Evolutionary conservation across 2,113 vertebrate species (phyloP), one percentile per base, ranked within the genome.

Genomic region (Porphyrio hochstetteri): DNA sequence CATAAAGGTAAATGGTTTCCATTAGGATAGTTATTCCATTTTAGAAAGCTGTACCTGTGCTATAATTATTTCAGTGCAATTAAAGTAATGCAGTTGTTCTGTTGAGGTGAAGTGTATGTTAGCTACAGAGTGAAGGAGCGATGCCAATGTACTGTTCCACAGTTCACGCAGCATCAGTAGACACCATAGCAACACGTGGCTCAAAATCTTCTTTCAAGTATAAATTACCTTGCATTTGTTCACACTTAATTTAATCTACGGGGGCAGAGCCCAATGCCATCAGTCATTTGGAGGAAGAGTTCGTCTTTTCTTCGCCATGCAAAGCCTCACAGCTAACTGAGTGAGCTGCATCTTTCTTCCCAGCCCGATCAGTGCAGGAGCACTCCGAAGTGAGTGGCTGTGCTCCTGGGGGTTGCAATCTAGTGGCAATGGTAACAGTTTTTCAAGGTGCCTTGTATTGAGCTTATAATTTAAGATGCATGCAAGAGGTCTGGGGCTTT

Each of bases 381-480:
- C 75, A 48, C 11, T 12, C 40, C 25, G 13, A 36, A 67, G 25
- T 6, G 25, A 59, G 42, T 1, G 6, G 2, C 33, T 27, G 23
- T 13, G 16, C 20, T 64, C 11, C 27, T 78, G 61, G 40, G 53
- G 38, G 11, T 24, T 29, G 36, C 40, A 33, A 0, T 57, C 14
- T 5, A 17, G 44, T 24, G 36, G 38, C 11, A 19, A 2, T 1
- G 7, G 29, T 60, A 36, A 31, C 0, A 1, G 19, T 68, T 88
- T 72, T 56, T 53, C 27, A 53, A 29, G 21, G 18, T 31, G 50
- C 25, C 31, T 63, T 72, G n/a, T 27, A 48, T 74, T 59, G 40
- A 81, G 76, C 25, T 6, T 7, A 0, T 53, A 23, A 14, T 3
- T 40, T 46, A 31, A 69, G 38, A 35, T 36, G 36, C 0, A 0